Conservation (phyloP, 2,113 vertebrate genomes). For the Chlorodrepanis virens region DNA sequence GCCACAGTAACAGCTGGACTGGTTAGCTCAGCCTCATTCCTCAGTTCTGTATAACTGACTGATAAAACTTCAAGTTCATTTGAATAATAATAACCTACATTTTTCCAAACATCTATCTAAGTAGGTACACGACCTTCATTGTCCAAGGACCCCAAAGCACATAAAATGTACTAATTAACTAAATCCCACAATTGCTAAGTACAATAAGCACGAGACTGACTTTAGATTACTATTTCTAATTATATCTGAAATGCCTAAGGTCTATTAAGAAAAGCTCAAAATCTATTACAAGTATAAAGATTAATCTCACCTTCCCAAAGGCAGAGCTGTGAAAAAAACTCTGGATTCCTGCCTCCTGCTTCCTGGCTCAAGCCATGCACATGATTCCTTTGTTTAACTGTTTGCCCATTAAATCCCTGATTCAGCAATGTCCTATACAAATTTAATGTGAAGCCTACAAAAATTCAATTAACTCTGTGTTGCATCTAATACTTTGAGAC, state of each 20-base stretch:
- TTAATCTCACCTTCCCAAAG: slow-evolving; percentile 51
- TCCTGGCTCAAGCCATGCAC: background rate
- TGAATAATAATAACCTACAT: slow-evolving; percentile 3
- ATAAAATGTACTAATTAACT: slow-evolving; percentile 16
- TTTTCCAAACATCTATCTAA: slow-evolving; percentile 11
- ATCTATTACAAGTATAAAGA: slow-evolving; percentile 39
- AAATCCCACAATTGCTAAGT: slow-evolving; percentile 22
- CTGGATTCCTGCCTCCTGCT: background rate
- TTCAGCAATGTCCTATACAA: slow-evolving; percentile 39
- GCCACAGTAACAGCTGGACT: background rate
- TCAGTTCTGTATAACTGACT: background rate
- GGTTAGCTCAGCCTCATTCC: background rate
- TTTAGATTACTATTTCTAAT: slow-evolving; percentile 55
- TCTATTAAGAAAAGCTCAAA: slow-evolving; percentile 24
- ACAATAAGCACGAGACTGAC: background rate
- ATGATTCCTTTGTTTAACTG: slow-evolving; percentile 37
- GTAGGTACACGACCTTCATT: slow-evolving; percentile 22
- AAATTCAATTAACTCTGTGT: slow-evolving; percentile 10
- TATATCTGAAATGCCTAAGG: slow-evolving; percentile 19
- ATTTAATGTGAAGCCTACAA: slow-evolving; percentile 2
- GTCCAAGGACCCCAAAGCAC: background rate
- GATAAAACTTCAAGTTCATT: background rate
- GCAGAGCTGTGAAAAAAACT: background rate
- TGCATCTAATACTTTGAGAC: background rate
- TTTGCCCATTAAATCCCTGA: slow-evolving; percentile 22